Base-by-base conservation (phyloP, 2,797 vertebrate species). In the Holocentrus rufus region DNA sequence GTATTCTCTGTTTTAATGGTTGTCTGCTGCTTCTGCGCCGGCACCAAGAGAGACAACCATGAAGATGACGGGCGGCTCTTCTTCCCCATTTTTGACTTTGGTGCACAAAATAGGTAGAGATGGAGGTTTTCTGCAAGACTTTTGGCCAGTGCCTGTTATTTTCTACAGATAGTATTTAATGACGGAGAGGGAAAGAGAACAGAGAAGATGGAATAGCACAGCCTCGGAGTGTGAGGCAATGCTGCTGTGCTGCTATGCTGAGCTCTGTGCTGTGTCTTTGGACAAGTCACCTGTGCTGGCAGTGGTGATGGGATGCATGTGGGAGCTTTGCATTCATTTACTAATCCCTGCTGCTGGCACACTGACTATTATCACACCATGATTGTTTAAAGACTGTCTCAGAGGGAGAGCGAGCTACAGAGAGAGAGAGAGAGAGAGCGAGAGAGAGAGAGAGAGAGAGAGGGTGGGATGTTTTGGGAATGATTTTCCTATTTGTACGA, bases 281-380 rank as follows among this genome's bases (percentile, higher is more conserved):
- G 66, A 76, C 53, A 1, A 74, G 60, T 70, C 83, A 82, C 83
- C 84, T 88, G 69, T 54, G 39, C 65, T 47, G 65, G 62, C 78
- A 57, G 57, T 81, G 58, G 70, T 25, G 49, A 70, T 25, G 27
- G 65, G 72, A 79, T 75, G 72, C 39, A 68, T 1, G 7, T 23
- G 10, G 47, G 72, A 80, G 86, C 76, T 87, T 81, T 84, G 83
- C 85, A 83, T 88, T 87, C 72, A 76, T 79, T 82, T 55, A 47
- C 69, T 81, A 85, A 86, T 88, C 82, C 85, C 61, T 57, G 75
- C 82, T 69, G 65, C 67, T 56, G 82, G 85, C 74, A 72, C 23
- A 17, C 46, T 1, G 60, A 77, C 80, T 73, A n/a, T 79, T 82
- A 84, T 81, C 80, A 42, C 61, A 65, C 52, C 50, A 42, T 31